phyloP scores from a whole-genome alignment of 2,113 vertebrate species.

The Ophthalmolycus amberensis region DNA sequence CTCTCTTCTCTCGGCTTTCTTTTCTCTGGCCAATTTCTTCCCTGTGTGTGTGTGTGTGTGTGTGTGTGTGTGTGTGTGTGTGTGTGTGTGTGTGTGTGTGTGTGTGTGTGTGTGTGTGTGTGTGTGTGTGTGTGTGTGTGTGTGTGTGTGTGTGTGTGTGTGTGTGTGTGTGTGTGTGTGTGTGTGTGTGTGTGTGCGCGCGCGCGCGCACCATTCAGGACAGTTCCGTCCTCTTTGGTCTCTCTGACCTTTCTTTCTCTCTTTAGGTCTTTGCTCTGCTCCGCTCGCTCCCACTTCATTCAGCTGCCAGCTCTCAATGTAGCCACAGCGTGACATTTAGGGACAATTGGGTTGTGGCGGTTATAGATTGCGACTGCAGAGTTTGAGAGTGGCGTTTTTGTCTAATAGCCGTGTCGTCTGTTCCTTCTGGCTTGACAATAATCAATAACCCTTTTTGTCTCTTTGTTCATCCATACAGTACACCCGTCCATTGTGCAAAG shows the following conservation, averaged over 20 bases:
- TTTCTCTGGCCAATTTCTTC: slow-evolving; percentile 52
- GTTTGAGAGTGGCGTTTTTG: slow-evolving; percentile 56
- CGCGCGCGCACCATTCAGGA: slow-evolving; percentile 43
- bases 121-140: slow-evolving; percentile 14
- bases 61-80: slow-evolving; percentile 6
- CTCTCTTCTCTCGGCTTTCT: slow-evolving; percentile 16
- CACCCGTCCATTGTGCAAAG: not conserved
- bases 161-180: slow-evolving; percentile 27
- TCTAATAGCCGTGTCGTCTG: slow-evolving; percentile 36
- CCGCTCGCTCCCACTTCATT: slow-evolving; percentile 55
- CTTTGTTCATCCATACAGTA: slow-evolving; percentile 22
- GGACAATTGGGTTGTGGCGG: slow-evolving; percentile 64
- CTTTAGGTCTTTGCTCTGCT: slow-evolving; percentile 38
- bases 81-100: slow-evolving; percentile 27
- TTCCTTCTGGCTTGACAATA: slow-evolving; percentile 45
- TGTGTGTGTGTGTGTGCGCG: not conserved
- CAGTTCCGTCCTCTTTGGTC: slow-evolving; percentile 47
- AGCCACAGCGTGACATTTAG: slow-evolving; percentile 72
- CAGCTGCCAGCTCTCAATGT: slow-evolving; percentile 52
- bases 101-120: too few species aligned
- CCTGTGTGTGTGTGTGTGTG: slow-evolving; percentile 14
- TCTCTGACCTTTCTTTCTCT: slow-evolving; percentile 64
- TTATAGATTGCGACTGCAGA: slow-evolving; percentile 60
- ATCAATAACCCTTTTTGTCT: slow-evolving; percentile 38
- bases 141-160: slow-evolving; percentile 6